Base-by-base conservation (phyloP, 2,797 vertebrate genomes). In the Spinibarbus caldwelli region DNA sequence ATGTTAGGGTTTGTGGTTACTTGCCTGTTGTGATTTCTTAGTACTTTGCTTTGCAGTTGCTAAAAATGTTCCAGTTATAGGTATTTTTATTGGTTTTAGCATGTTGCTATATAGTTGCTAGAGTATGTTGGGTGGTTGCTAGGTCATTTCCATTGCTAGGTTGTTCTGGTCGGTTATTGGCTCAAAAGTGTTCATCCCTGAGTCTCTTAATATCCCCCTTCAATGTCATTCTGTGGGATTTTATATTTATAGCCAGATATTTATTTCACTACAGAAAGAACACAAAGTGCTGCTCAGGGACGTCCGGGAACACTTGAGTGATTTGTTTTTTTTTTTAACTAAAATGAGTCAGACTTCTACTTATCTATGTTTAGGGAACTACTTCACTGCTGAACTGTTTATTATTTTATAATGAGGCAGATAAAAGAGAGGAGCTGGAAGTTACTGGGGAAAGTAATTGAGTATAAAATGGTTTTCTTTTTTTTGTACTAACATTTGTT, bases 321-420 rank as follows among this genome's bases (percentile, higher is more conserved):
- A 57, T 54, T 21, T 8, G 6, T 54, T 54, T 70, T 19, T 76
- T 75, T 67, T 45, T 17, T n/a, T 0, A 9, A 17, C 34, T 57
- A 26, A 77, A 57, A 57, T 26, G 31, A 77, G 34, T 38, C 49
- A 38, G 49, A 54, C 12, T 38, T 57, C 49, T 54, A 17, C 49
- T 77, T n/a, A n/a, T 77, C 49, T 75, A 23, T 52, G 47, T 52
- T 75, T 75, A 75, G 72, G 21, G 52, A 76, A 38, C 73, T 36
- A 21, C 73, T 57, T 57, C 23, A 38, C 21, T 26, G 73, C 12
- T 57, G 73, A 77, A 38, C 34, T 57, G 29, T 36, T 54, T 38
- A n/a, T 57, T 38, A 57, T 57, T 57, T 57, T 77, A 57, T 54
- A 76, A 54, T 36, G 29, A 76, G 31, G 31, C 29, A 36, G 19